Base-by-base conservation (phyloP, 2,113 vertebrate species). In the Budorcas taxicolor region DNA sequence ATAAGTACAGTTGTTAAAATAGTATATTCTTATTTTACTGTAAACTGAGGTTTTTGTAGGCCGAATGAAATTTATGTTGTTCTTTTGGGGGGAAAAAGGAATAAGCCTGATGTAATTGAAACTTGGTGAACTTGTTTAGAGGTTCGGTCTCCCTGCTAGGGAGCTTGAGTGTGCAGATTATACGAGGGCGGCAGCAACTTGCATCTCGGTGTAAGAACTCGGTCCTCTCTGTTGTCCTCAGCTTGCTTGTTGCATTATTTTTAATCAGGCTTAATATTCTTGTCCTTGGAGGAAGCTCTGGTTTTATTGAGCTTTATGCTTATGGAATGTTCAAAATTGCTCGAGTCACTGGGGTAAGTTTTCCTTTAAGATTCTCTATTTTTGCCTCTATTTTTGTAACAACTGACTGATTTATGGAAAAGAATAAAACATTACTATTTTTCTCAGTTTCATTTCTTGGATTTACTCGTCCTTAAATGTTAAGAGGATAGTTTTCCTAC, bases 291-390 rank as follows among this genome's bases (percentile, higher is more conserved):
- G 99, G 99, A 96, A 98, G 98, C 23, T 98, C 98, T 96, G 99
- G 99, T 47, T 99, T 99, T 97, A 99, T 99, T 97, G 99, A 99
- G 97, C 99, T 99, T 94, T 99, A 99, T 97, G 99, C 99, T 2
- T 99, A 99, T 27, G 99, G 99, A 53, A 99, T 99, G 99, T 99
- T 99, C 98, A 99, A 99, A 99, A 99, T 99, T 91, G 99, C 99
- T n/a, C 99, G 99, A 45, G 98, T 99, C 67, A 99, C 98, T 19
- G 99, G 98, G 98, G 99, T 99, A 99, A 2, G 90, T 98, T 94
- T 95, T 84, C 64, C 52, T 88, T 87, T 21, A 87, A 82, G 86
- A 13, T 23, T 52, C 98, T 85, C 36, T 36, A 0, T 23, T 1
- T 87, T 93, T 97, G 53, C 87, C 57, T 45, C 45, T 45, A 45